Percentiles rank a stretch among this genome's conserved stretches.
These are phyloP conservation scores for Suncus etruscus DNA, from an alignment of 2,113 vertebrate genomes.

Conservation along the genomic window DNA sequence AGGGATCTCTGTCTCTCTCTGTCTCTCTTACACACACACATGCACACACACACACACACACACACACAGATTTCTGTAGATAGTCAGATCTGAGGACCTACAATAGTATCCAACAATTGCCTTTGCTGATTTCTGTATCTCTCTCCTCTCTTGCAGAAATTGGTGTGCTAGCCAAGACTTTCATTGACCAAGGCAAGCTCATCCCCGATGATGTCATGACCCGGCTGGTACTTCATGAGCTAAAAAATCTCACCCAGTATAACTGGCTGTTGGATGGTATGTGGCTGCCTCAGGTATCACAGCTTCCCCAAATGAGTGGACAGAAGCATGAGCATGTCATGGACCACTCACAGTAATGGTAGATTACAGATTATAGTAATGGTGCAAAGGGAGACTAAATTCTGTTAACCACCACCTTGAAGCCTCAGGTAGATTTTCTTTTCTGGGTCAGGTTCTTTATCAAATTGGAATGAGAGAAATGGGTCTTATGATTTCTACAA, in stretches of 20 bases:
- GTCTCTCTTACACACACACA: too few species aligned
- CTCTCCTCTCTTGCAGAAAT: constrained; percentile 89
- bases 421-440: background rate
- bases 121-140: constrained; percentile 49
- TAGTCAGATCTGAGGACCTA: background rate
- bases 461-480: background rate
- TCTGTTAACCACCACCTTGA: background rate
- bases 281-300: constrained; percentile 46
- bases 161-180: constrained; percentile 95
- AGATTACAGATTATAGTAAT: too few species aligned
- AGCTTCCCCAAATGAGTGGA: background rate
- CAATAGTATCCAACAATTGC: background rate
- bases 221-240: constrained; percentile 92
- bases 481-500: background rate
- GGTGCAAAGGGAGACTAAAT: background rate
- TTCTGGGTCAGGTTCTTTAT: background rate
- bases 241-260: constrained; percentile 86
- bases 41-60: too few species aligned
- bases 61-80: background rate
- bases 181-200: constrained; percentile 95
- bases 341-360: background rate
- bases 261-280: constrained; percentile 96
- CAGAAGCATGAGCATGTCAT: background rate
- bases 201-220: constrained; percentile 97
- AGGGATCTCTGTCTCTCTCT: too few species aligned